These are phyloP conservation scores for Acanthosoma haemorrhoidale DNA, from an alignment of 2,888 invertebrate species.

Conservation along the genomic window DNA sequence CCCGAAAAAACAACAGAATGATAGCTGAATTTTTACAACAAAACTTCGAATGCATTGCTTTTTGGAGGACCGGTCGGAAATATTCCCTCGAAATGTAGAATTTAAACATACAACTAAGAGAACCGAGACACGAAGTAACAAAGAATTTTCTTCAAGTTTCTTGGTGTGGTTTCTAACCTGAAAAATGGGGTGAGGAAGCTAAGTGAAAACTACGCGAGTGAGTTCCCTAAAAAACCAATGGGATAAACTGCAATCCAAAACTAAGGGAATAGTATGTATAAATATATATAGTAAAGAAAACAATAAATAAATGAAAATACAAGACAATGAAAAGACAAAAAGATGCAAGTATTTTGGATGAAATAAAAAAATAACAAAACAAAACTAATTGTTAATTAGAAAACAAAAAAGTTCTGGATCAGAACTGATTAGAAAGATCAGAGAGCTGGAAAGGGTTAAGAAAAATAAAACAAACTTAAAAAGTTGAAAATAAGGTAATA, in stretches of 20 bases:
- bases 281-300: conserved; percentile 18
- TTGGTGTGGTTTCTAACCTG: conserved; percentile 33
- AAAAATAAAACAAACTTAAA: neutral
- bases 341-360: conserved; percentile 22
- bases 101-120: neutral
- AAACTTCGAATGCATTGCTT: conserved; percentile 29
- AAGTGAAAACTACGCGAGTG: conserved; percentile 38
- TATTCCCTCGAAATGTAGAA: conserved; percentile 4
- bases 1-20: conserved; percentile 3
- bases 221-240: conserved; percentile 33
- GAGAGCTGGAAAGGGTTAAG: conserved; percentile 2
- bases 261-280: conserved; percentile 25
- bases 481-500: neutral
- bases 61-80: conserved; percentile 23
- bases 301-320: conserved; percentile 28
- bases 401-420: conserved; percentile 27
- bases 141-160: conserved; percentile 44
- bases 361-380: neutral
- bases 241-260: conserved; percentile 33
- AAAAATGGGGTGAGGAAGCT: conserved; percentile 36
- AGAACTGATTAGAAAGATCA: neutral
- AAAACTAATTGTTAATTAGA: conserved; percentile 24
- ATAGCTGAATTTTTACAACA: conserved; percentile 2
- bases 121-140: conserved; percentile 38
- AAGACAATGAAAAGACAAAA: conserved; percentile 22